Conservation (phyloP, 2,113 vertebrate species). For the Sterna hirundo region DNA sequence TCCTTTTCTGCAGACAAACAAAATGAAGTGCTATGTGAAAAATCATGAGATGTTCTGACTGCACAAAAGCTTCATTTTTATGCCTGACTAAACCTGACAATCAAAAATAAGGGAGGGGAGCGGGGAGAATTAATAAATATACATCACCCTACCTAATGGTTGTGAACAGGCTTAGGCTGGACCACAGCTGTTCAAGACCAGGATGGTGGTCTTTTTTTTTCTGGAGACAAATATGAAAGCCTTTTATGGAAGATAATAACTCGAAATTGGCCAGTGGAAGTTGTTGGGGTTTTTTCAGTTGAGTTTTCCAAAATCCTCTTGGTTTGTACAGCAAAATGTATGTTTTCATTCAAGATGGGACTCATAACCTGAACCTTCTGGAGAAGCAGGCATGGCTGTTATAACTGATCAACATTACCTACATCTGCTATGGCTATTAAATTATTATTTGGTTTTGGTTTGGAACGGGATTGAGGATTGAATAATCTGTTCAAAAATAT, state of each 20-base stretch:
- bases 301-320: neutral
- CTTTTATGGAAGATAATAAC: neutral
- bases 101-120: neutral
- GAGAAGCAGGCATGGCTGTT: neutral
- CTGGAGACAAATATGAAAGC: neutral
- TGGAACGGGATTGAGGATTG: neutral
- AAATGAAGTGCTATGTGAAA: conserved; percentile 6
- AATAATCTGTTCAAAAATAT: neutral
- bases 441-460: neutral
- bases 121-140: neutral
- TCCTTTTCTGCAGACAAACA: conserved; percentile 10
- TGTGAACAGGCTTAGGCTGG: neutral
- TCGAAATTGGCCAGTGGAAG: neutral
- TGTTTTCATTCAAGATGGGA: neutral
- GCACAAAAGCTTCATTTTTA: conserved; percentile 38
- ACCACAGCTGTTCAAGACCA: neutral
- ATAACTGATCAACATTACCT: neutral
- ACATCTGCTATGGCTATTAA: neutral
- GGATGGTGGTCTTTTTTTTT: neutral
- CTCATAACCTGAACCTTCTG: neutral
- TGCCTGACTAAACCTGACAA: conserved; percentile 33
- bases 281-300: neutral
- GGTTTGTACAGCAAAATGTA: neutral
- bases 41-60: conserved; percentile 15
- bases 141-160: neutral